These are phyloP conservation scores for Nemotelus pantherinus DNA, from an alignment of 2,888 invertebrate genomes.

Conservation along the genomic window DNA sequence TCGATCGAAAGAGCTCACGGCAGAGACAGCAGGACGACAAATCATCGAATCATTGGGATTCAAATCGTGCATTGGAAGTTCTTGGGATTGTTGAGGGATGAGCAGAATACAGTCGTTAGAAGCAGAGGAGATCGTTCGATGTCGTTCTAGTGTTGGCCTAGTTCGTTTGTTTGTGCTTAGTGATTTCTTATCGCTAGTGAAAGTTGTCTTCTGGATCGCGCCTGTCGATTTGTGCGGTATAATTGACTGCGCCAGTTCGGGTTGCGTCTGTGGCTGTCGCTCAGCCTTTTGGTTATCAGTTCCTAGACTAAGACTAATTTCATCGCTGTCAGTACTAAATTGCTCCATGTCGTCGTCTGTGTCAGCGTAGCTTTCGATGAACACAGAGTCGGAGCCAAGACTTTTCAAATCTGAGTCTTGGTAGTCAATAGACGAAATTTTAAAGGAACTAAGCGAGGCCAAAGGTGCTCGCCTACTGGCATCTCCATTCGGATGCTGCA, in stretches of 20 bases:
- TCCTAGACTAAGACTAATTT: conserved; percentile 59
- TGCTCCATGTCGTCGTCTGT: conserved; percentile 86
- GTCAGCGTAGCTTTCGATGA: conserved; percentile 75
- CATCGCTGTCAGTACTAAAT: conserved; percentile 84
- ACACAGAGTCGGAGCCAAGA: conserved; percentile 82
- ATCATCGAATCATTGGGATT: conserved; percentile 11
- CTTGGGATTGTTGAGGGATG: conserved; percentile 47
- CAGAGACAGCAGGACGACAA: conserved; percentile 1
- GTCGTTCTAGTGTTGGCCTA: conserved; percentile 58
- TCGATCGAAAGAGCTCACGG: neutral
- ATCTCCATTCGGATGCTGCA: conserved; percentile 42
- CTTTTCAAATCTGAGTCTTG: conserved; percentile 77
- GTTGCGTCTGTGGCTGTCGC: neutral
- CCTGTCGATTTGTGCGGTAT: conserved; percentile 34
- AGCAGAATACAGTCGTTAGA: conserved; percentile 56
- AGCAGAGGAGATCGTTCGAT: conserved; percentile 60
- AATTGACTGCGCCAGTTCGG: neutral
- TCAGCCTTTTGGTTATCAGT: conserved; percentile 46
- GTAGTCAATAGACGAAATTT: conserved; percentile 73
- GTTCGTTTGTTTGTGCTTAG: conserved; percentile 35
- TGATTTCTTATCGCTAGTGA: conserved; percentile 46
- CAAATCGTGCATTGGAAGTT: conserved; percentile 38
- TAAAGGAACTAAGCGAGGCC: conserved; percentile 83
- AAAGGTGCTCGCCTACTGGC: conserved; percentile 71
- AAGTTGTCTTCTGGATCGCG: conserved; percentile 16